Evolutionary conservation across 2,888 invertebrate species (phyloP), one percentile per base, ranked within the genome.

Genomic region (Falcaria lacertinaria): DNA sequence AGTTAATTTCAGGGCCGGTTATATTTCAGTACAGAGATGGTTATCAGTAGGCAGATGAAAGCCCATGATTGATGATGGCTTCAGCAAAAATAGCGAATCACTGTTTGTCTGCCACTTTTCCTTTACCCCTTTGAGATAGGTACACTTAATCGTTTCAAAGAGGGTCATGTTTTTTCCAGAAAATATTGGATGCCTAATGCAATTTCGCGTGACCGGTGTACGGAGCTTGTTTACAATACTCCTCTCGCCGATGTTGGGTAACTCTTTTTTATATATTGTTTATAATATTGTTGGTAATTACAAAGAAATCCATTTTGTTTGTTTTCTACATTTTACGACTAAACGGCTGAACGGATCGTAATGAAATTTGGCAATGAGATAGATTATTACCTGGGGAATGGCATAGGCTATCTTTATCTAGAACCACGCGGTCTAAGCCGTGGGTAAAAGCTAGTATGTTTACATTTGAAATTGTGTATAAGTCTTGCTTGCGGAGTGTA

Each of bases 31-130:
- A 37, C 48, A 47, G 49, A 41, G 70, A 68, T 69, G 63, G 61
- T 64, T 64, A 69, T 68, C 68, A 70, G 69, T 60, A 67, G 55
- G 59, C 39, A 48, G 53, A 52, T 68, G 60, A 68, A 69, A 58
- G 55, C 40, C 44, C 39, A 52, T 74, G 76, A 77, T 74, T 69
- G 74, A 78, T 75, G 77, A 61, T 64, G 44, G 45, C 42, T 50
- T 43, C 39, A 41, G 45, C 47, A 57, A 70, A 74, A 75, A 58
- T 59, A 63, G 64, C 60, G 68, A 73, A 63, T 79, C 79, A 78
- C 71, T 69, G 74, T 64, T n/a, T 70, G 65, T 69, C 71, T 65
- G 67, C 68, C 59, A 61, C 55, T 65, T 71, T 61, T 58, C 61
- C 69, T 65, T 56, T 57, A 65, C 65, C 68, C 67, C 64, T 68